Percentiles rank a stretch among this genome's conserved stretches.
Evolutionary conservation across 1,140 invertebrate genomes (phyloP).

Genomic region (Macrotrachela quadricornifera): DNA sequence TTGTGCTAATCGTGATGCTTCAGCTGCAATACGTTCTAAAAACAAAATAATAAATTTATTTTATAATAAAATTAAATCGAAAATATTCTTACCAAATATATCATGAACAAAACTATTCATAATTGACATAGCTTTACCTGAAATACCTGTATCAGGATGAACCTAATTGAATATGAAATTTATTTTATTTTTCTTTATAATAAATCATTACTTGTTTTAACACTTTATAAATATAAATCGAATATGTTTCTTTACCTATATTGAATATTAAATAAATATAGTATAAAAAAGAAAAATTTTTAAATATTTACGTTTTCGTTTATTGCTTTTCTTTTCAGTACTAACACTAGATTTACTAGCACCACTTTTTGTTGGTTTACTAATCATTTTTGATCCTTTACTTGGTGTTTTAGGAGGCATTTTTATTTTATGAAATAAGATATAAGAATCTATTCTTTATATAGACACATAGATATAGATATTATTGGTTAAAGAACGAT

Average conservation of each 20-base stretch:
- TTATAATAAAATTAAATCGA: too few relatives aligned
- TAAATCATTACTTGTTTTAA: conserved; percentile 30
- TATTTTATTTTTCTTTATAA: too few relatives aligned
- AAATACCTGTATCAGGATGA: conserved; percentile 45
- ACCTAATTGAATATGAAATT: conserved; percentile 30
- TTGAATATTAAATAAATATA: too few relatives aligned
- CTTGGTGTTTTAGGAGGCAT: conserved; percentile 3
- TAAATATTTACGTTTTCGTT: conserved; percentile 28
- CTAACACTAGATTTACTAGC: background rate
- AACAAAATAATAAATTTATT: too few relatives aligned
- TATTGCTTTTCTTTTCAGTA: background rate
- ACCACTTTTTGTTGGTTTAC: background rate
- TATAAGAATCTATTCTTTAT: too few relatives aligned
- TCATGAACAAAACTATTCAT: conserved; percentile 30
- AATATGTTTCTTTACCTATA: background rate
- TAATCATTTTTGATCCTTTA: background rate
- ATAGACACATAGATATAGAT: too few relatives aligned
- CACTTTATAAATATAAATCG: conserved; percentile 45
- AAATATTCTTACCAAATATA: conserved; percentile 16
- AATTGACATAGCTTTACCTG: conserved; percentile 25
- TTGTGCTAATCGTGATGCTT: conserved; percentile 20
- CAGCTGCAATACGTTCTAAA: conserved; percentile 26
- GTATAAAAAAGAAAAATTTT: too few relatives aligned
- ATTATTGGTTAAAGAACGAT: too few relatives aligned
- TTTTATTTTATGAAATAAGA: background rate